Base-by-base conservation (phyloP, 2,797 vertebrate species). In the Esox masquinongy region DNA sequence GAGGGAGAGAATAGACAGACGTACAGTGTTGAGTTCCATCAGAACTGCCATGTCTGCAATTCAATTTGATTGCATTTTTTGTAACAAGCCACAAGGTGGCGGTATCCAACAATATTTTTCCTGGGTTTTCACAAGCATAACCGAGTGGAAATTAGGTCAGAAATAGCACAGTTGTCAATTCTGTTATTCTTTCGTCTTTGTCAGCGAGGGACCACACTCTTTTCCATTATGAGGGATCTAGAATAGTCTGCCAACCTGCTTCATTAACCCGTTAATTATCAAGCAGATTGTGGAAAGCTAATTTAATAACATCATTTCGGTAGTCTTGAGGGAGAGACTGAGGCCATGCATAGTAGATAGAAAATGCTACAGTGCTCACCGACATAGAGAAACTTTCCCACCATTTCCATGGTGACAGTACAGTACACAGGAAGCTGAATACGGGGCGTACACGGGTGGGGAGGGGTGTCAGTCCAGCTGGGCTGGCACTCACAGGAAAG, bases 391-490 rank as follows among this genome's bases (percentile, higher is more conserved):
- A 29, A 66, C 16, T 19, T 17, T 66, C 31, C 26, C 63, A 31
- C 26, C 56, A 61, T 61, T 66, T 36, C 63, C 63, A 66, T 66
- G 31, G 63, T 66, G 63, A 66, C 63, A 66, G 63, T 34, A 22
- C 15, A 31, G 31, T 19, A 66, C 63, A 66, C 29, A 66, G 63
- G 63, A 34, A 66, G 26, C 63, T 31, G 63, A 31, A 66, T 22
- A 3, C 56, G 4, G 63, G 61, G 26, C 61, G 14, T 64, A 26
- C 14, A 29, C 15, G 26, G 29, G 63, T 34, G 16, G 26, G 29
- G 29, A 64, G 16, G 29, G 29, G 16, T 66, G 17, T 66, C 63
- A 34, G 63, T 34, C 16, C 63, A 66, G 63, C 64, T 66, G 64
- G 29, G 64, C 64, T 66, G 29, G 63, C 63, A 66, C 15, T 19